Evolutionary conservation across 2,888 invertebrate species (phyloP).

Genomic region (Philaethria dido): DNA sequence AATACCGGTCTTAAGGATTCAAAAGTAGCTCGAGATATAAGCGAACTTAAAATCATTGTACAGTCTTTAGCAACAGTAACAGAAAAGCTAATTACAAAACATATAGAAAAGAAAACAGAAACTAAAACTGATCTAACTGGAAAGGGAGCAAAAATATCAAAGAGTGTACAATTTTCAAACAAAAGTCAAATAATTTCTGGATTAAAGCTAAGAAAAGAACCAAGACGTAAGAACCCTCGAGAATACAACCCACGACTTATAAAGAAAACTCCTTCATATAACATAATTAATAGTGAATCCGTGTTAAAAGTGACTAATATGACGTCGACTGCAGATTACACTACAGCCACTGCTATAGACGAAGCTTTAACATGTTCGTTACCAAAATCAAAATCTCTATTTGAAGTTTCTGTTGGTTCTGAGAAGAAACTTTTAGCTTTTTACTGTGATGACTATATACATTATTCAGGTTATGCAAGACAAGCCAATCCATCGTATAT

Average conservation of each 20-base stretch:
- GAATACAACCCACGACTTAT: constrained; percentile 54
- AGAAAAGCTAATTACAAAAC: constrained; percentile 57
- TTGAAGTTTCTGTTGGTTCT: constrained; percentile 51
- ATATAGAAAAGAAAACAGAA: constrained; percentile 42
- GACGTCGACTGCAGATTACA: constrained; percentile 57
- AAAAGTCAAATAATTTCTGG: constrained; percentile 51
- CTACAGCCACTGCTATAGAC: constrained; percentile 42
- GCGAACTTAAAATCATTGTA: constrained; percentile 59
- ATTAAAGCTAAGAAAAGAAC: constrained; percentile 57
- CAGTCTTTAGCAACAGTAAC: constrained; percentile 59
- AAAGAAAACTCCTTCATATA: constrained; percentile 66
- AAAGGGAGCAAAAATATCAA: constrained; percentile 40
- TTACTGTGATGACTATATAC: constrained; percentile 52
- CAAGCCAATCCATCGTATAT: constrained; percentile 15
- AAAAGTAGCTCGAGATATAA: constrained; percentile 60
- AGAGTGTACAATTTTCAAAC: constrained; percentile 58
- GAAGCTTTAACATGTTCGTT: constrained; percentile 50
- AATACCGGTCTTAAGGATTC: constrained; percentile 24
- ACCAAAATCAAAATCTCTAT: constrained; percentile 56
- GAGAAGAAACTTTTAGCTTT: constrained; percentile 55
- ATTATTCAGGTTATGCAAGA: constrained; percentile 10
- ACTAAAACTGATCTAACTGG: constrained; percentile 13
- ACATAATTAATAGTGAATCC: constrained; percentile 71
- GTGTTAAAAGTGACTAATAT: constrained; percentile 72
- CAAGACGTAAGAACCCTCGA: constrained; percentile 50